Evolutionary conservation across 2,113 vertebrate species (phyloP).

Genomic region (Nothocercus julius): DNA sequence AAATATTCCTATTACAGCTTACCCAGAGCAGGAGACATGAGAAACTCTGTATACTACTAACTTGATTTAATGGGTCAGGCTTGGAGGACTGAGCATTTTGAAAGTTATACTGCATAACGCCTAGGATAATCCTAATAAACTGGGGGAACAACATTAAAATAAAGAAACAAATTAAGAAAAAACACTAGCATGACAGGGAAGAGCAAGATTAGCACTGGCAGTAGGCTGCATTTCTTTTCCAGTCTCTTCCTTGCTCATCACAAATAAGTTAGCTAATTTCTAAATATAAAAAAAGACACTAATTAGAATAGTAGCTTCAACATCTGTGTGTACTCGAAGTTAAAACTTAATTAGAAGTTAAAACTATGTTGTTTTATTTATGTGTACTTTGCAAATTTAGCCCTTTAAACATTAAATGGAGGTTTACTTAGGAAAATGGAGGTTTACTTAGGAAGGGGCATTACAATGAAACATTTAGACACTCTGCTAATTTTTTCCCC

Average conservation of each 20-base stretch:
- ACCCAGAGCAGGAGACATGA: background rate
- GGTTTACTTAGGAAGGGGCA: slow-evolving; percentile 43
- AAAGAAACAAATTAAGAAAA: background rate
- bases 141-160: background rate
- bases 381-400: slow-evolving; percentile 54
- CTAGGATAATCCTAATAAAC: background rate
- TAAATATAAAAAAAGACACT: slow-evolving; percentile 60
- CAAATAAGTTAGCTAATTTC: slow-evolving; percentile 60
- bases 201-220: background rate
- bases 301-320: slow-evolving; percentile 60
- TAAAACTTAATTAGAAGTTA: slow-evolving; percentile 72
- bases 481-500: slow-evolving; percentile 40
- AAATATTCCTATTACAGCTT: background rate
- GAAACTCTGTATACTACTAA: background rate
- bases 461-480: slow-evolving; percentile 67
- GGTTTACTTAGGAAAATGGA: slow-evolving; percentile 52
- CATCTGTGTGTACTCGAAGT: slow-evolving; percentile 40
- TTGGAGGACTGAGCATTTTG: background rate
- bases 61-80: background rate
- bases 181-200: background rate
- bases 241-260: slow-evolving; percentile 11
- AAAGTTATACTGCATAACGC: background rate
- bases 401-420: slow-evolving; percentile 72
- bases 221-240: background rate
- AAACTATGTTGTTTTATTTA: slow-evolving; percentile 68